Evolutionary conservation across 2,888 invertebrate genomes (phyloP).

Genomic region (Zaprionus lineosus): DNA sequence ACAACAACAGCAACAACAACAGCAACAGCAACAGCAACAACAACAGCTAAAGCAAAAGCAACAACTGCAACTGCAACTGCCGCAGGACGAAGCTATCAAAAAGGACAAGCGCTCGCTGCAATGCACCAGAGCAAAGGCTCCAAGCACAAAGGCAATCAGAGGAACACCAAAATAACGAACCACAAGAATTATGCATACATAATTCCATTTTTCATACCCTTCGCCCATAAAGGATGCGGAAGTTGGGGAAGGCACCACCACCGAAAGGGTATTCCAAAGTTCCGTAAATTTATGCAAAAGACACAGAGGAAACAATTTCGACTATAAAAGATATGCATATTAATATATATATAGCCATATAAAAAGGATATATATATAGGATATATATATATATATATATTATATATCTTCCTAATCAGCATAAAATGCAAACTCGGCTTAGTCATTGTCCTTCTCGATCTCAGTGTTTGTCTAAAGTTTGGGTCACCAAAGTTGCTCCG

Average conservation of each 20-base stretch:
- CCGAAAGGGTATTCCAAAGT: no score
- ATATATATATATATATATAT: no score
- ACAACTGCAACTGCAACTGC: neutral
- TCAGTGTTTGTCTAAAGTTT: no score
- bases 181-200: slow-evolving; percentile 29
- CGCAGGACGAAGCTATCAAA: slow-evolving; percentile 5
- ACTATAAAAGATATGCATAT: neutral
- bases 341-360: no score
- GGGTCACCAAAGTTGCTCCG: no score
- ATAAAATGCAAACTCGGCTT: neutral
- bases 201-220: no score
- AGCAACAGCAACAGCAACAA: slow-evolving; percentile 1
- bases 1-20: neutral
- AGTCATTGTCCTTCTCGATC: neutral
- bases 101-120: slow-evolving; percentile 3
- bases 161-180: slow-evolving; percentile 15
- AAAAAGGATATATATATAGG: no score
- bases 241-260: no score
- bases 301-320: no score
- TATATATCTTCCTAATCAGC: neutral
- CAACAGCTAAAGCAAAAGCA: neutral
- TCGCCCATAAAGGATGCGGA: no score
- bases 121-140: slow-evolving; percentile 11
- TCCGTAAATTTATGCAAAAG: no score
- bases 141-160: slow-evolving; percentile 8